Base-by-base conservation (phyloP, 2,888 invertebrate species). In the Meta bourneti region DNA sequence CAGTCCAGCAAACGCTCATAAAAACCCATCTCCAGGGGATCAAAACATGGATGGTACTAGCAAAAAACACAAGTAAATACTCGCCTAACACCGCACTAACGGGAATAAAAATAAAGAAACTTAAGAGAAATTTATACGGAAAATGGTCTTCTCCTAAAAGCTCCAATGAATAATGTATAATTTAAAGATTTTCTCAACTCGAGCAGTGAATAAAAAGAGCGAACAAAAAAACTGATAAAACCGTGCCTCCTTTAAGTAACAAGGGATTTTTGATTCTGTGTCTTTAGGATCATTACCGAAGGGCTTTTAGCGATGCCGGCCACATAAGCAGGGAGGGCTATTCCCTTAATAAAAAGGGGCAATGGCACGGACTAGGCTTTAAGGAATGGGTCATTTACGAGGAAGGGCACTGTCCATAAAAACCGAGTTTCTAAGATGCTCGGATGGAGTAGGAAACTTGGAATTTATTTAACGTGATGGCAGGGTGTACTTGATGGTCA, bases 131-230 rank as follows among this genome's bases (percentile, higher is more conserved):
- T 87, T 87, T 79, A 79, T 87, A 87, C 78, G 70, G 54, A 48
- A 77, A 83, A 78, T 20, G 52, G 78, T 48, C 78, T 72, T 34
- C 52, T 71, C 52, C 52, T 48, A 71, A 89, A 82, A 77, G 75
- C 78, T 83, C n/a, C 70, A 9, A 83, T 89, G 89, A 89, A 89
- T 89, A 89, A 89, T 89, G 89, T 71, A 89, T 89, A 69, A 74
- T 88, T 74, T 74, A 61, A 20, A 74, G 79, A 88, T 79, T 88
- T 74, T 13, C 74, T 54, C 51, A 81, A 88, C 70, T 72, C 19
- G 11, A 13, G 48, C 48, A 71, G 61, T 70, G n/a, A 52, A 34
- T 54, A 80, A 51, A 70, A 71, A 87, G 71, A 79, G 49, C 9
- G 19, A 48, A 34, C 6, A 20, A 51, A 20, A 84, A 34, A 71